These are phyloP conservation scores for Athetis lepigone DNA, from an alignment of 2,888 invertebrate genomes.

Conservation along the genomic window DNA sequence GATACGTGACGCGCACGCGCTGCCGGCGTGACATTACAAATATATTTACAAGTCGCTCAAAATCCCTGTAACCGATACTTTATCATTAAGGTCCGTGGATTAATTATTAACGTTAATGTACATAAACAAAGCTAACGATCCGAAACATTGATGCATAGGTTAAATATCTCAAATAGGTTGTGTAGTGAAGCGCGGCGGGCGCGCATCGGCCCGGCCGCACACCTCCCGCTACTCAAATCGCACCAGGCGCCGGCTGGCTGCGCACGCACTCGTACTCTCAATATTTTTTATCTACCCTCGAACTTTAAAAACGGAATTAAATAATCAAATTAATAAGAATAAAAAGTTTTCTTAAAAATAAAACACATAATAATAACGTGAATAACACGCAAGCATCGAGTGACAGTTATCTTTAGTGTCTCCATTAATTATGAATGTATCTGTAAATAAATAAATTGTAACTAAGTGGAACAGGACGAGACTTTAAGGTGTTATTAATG, in stretches of 20 bases:
- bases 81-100: constrained; percentile 77
- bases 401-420: constrained; percentile 81
- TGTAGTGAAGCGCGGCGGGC: constrained; percentile 67
- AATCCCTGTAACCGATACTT: constrained; percentile 71
- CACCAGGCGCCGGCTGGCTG: constrained; percentile 78
- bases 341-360: constrained; percentile 37
- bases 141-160: constrained; percentile 68
- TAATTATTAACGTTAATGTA: constrained; percentile 78
- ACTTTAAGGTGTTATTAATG: constrained; percentile 74
- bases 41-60: constrained; percentile 74
- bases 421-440: constrained; percentile 73
- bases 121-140: constrained; percentile 78
- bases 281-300: constrained; percentile 71
- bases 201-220: constrained; percentile 66
- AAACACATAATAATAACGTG: constrained; percentile 45
- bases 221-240: constrained; percentile 78
- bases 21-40: constrained; percentile 78
- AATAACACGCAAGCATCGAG: constrained; percentile 71
- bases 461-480: constrained; percentile 71
- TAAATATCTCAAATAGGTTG: constrained; percentile 80
- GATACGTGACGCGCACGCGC: constrained; percentile 83
- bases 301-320: constrained; percentile 56
- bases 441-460: constrained; percentile 74
- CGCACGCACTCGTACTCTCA: constrained; percentile 62
- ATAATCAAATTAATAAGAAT: constrained; percentile 44